Conservation (phyloP, 1,140 invertebrate species). For the Heliconius melpomene region DNA sequence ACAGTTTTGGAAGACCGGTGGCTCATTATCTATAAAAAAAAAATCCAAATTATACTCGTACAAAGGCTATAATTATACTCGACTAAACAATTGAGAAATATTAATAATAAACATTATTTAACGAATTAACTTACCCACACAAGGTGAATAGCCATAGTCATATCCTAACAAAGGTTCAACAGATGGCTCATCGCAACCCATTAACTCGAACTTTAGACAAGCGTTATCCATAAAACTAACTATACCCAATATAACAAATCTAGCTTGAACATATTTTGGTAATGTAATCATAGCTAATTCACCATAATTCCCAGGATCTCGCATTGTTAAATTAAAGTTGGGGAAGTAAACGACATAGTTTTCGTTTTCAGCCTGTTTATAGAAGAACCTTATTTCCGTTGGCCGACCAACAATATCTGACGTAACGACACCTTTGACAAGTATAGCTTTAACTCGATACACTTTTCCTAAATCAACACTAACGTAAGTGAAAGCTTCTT, state of each 20-base stretch:
- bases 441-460: constrained; percentile 93
- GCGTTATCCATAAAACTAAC: constrained; percentile 98
- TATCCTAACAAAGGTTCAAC: constrained; percentile 93
- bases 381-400: constrained; percentile 98
- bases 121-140: constrained; percentile 85
- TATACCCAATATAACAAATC: constrained; percentile 96
- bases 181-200: constrained; percentile 94
- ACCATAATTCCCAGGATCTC: constrained; percentile 92
- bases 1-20: constrained; percentile 97
- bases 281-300: constrained; percentile 97
- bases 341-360: constrained; percentile 98
- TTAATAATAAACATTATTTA: neutral
- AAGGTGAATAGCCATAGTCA: constrained; percentile 96
- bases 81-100: constrained; percentile 17
- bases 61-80: too few relatives aligned
- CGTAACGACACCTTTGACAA: constrained; percentile 96
- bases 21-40: constrained; percentile 90
- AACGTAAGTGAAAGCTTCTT: constrained; percentile 97
- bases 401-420: constrained; percentile 96
- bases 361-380: constrained; percentile 95
- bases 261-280: constrained; percentile 94
- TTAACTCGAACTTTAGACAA: constrained; percentile 97
- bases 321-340: constrained; percentile 96
- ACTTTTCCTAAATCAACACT: constrained; percentile 96
- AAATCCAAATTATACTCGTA: neutral